A percentile compares a stretch with the other conserved stretches of the same genome.
phyloP scores from a whole-genome alignment of 2,797 vertebrate genomes.

The Naso thynnoides region DNA sequence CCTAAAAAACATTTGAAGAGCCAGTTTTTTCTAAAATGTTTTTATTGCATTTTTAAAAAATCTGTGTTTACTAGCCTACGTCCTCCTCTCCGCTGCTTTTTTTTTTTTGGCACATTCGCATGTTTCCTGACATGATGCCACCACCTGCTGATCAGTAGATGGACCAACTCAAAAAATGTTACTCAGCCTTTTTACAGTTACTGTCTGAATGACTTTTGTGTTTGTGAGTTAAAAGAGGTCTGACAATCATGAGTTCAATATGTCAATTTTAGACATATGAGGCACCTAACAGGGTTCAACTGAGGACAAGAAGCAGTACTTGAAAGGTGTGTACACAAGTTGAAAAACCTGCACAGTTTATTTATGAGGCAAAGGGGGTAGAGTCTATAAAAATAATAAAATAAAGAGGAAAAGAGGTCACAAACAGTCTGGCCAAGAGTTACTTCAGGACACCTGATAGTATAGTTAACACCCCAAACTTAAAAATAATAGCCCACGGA shows the following conservation, averaged over 20 bases:
- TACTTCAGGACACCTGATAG: conserved; percentile 24
- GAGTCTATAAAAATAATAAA: conserved; percentile 21
- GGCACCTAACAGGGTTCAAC: conserved; percentile 2
- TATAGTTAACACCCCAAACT: conserved; percentile 28
- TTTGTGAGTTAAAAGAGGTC: not conserved
- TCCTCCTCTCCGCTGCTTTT: not conserved
- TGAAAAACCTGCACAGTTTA: conserved; percentile 6
- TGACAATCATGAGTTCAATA: conserved; percentile 19
- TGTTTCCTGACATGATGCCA: not conserved
- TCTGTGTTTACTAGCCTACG: not conserved
- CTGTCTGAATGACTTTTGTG: conserved; percentile 1
- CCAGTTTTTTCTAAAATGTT: too few species aligned
- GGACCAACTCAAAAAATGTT: not conserved
- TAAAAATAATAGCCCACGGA: conserved; percentile 20
- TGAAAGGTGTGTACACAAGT: conserved; percentile 13
- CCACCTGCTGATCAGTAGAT: not conserved
- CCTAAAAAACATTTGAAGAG: too few species aligned
- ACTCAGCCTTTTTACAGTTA: not conserved
- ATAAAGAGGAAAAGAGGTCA: conserved; percentile 11
- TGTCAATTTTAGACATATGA: conserved; percentile 21
- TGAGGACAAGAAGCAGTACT: conserved; percentile 3
- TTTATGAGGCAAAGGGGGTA: conserved; percentile 6
- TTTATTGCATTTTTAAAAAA: too few species aligned
- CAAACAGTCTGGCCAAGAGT: conserved; percentile 9
- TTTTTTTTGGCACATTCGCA: not conserved